These are phyloP conservation scores for Podilymbus podiceps DNA, from an alignment of 2,113 vertebrate species.

Conservation along the genomic window DNA sequence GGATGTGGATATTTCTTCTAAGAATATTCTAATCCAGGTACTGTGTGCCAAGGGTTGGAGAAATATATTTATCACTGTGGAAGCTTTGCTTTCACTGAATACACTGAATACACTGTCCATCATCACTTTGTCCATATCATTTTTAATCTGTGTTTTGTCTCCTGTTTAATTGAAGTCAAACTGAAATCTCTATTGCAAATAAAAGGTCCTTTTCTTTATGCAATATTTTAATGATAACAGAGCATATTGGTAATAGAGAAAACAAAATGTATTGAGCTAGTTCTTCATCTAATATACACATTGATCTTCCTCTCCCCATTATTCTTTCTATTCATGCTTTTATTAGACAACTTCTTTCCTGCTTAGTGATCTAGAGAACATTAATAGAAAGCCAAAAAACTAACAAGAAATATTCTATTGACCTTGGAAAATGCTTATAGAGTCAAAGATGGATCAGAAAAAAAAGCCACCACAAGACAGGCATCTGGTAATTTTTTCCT, in stretches of 20 bases:
- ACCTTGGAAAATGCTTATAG: neutral
- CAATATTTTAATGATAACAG: neutral
- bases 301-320: neutral
- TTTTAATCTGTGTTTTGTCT: neutral
- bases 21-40: neutral
- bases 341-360: neutral
- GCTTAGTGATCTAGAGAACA: neutral
- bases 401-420: neutral
- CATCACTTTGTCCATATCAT: neutral
- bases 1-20: neutral
- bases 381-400: neutral
- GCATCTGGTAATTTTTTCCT: neutral
- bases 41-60: neutral
- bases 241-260: neutral
- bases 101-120: neutral
- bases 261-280: neutral
- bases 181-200: neutral
- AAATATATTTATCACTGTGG: neutral
- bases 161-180: neutral
- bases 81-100: neutral
- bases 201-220: neutral
- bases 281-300: neutral
- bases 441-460: neutral
- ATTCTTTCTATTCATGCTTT: neutral
- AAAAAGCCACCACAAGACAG: neutral